Conservation (phyloP, 1,140 invertebrate genomes). For the Nebria ingens region DNA sequence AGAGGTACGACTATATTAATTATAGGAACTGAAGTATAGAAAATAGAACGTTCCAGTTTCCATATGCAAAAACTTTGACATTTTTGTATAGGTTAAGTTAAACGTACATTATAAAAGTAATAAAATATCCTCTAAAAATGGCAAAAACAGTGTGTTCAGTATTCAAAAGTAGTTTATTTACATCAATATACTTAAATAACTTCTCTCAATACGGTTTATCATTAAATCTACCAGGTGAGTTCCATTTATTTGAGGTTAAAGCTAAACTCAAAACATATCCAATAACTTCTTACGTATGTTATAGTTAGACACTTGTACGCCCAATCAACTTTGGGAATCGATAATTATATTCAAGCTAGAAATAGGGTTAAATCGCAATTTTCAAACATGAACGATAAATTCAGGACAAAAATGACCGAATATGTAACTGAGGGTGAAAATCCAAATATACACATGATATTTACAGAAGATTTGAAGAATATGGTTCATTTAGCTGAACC, state of each 20-base stretch:
- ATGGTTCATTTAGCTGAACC: conserved; percentile 59
- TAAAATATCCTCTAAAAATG: no score
- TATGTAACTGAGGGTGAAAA: conserved; percentile 40
- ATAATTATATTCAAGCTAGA: conserved; percentile 42
- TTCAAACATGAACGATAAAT: conserved; percentile 47
- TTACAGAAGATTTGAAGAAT: conserved; percentile 77
- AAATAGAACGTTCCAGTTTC: no score
- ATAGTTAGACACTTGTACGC: conserved; percentile 40
- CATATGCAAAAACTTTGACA: no score
- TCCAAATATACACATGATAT: conserved; percentile 47
- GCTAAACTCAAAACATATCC: background rate
- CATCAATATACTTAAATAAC: background rate
- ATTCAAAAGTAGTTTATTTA: background rate
- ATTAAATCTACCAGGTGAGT: background rate
- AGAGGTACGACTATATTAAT: no score
- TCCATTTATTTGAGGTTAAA: no score
- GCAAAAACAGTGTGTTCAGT: background rate
- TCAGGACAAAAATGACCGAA: conserved; percentile 55
- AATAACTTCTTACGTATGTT: background rate
- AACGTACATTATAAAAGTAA: no score
- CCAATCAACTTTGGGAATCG: conserved; percentile 44
- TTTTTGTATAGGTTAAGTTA: no score
- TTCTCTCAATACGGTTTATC: background rate
- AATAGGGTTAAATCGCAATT: conserved; percentile 44
- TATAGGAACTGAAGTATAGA: no score